phyloP scores from a whole-genome alignment of 2,113 vertebrate genomes.

The Caloenas nicobarica region DNA sequence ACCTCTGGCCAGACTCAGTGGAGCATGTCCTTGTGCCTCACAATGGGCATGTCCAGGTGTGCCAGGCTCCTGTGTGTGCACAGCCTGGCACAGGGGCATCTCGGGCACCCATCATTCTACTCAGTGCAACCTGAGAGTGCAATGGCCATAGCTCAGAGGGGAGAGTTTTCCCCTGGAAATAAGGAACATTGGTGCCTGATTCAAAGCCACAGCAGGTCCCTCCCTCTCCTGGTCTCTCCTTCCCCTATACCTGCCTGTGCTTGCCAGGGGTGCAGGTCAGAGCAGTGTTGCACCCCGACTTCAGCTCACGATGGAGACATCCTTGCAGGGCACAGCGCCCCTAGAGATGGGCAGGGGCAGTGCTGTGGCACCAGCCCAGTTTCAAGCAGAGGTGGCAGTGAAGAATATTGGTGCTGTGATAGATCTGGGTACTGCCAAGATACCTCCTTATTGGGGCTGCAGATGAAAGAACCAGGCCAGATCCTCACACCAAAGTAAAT shows the following conservation, averaged over 20 bases:
- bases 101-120: neutral
- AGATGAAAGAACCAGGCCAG: neutral
- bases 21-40: neutral
- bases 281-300: neutral
- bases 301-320: neutral
- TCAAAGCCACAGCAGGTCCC: neutral
- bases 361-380: neutral
- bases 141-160: neutral
- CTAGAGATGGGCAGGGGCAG: neutral
- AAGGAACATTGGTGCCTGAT: neutral
- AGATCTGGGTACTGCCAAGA: neutral
- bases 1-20: neutral
- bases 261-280: neutral
- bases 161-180: neutral
- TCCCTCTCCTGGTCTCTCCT: rapidly evolving
- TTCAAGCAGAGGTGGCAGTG: neutral
- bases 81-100: neutral
- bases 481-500: neutral
- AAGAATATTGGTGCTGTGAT: neutral
- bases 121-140: neutral
- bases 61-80: neutral
- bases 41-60: neutral
- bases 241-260: neutral
- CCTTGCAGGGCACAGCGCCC: neutral
- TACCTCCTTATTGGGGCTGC: neutral